These are phyloP conservation scores for Polypedilum pembai DNA, from an alignment of 1,140 invertebrate genomes.

Conservation along the genomic window DNA sequence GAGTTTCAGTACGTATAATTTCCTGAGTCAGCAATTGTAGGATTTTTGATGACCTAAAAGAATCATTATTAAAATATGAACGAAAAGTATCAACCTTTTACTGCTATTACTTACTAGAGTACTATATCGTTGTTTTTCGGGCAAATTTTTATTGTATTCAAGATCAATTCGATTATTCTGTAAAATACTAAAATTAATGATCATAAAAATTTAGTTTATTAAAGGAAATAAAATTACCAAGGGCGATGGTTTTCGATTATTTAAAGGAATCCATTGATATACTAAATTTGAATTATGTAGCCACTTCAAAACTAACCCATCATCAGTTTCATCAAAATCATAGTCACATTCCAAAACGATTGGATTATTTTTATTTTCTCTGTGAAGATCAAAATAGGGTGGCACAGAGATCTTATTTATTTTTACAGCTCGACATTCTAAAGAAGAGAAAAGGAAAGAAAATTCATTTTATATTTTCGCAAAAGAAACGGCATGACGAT, in stretches of 20 bases:
- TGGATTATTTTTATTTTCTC: not conserved
- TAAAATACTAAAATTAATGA: not conserved
- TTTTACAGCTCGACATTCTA: not conserved
- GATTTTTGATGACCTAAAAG: not conserved
- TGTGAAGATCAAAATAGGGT: not conserved
- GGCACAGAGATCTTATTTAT: not conserved
- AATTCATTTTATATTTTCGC: not conserved
- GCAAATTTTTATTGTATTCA: not conserved
- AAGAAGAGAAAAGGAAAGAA: not conserved
- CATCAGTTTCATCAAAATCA: not conserved
- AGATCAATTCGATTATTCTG: not conserved
- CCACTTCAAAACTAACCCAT: not conserved
- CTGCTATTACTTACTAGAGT: not conserved
- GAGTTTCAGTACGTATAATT: not conserved
- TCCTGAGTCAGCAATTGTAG: not conserved
- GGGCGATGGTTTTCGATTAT: not conserved
- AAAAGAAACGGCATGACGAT: not conserved
- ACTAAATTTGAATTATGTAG: not conserved
- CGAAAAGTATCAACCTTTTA: too few species aligned
- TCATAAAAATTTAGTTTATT: too few species aligned
- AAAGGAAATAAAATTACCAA: constrained; percentile 7
- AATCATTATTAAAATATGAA: too few species aligned
- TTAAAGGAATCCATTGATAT: constrained; percentile 14
- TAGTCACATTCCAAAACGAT: not conserved
- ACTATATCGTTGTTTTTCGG: not conserved